Conservation (phyloP, 2,888 invertebrate genomes). For the Amiota minor region DNA sequence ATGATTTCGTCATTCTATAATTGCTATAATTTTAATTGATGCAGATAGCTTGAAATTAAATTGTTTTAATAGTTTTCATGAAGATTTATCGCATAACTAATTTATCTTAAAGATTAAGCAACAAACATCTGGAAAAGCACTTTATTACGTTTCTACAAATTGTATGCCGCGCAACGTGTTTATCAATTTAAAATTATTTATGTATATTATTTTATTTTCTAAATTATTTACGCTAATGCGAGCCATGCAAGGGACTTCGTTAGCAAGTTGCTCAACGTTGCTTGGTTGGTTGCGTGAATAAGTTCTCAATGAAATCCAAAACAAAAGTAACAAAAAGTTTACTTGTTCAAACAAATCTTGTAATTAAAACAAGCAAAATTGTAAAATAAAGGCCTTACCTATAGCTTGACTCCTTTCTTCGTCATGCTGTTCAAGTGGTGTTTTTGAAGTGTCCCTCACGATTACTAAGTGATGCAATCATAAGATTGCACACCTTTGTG, state of each 20-base stretch:
- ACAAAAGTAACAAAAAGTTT: conserved; percentile 47
- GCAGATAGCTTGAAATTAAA: conserved; percentile 16
- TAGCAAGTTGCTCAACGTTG: conserved; percentile 46
- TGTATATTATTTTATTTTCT: conserved; percentile 51
- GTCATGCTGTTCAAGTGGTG: too few species aligned
- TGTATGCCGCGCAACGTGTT: conserved; percentile 27
- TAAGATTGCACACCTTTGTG: too few species aligned
- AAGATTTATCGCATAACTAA: background rate
- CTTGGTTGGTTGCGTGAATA: conserved; percentile 43
- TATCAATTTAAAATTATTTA: conserved; percentile 46
- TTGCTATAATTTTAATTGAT: background rate
- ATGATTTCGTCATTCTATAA: background rate
- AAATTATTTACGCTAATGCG: conserved; percentile 34
- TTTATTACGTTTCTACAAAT: conserved; percentile 38
- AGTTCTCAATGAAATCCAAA: conserved; percentile 46
- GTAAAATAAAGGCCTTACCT: too few species aligned
- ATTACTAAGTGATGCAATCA: too few species aligned
- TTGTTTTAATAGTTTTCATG: conserved; percentile 7
- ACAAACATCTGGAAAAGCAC: conserved; percentile 36
- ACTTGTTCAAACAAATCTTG: conserved; percentile 34
- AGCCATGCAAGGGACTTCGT: conserved; percentile 28
- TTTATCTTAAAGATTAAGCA: background rate
- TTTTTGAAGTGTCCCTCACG: too few species aligned
- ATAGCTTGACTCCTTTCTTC: too few species aligned
- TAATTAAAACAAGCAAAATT: conserved; percentile 18